These are phyloP conservation scores for Actinia tenebrosa DNA, from an alignment of 64 coral and sea anemone genomes.

Conservation along the genomic window DNA sequence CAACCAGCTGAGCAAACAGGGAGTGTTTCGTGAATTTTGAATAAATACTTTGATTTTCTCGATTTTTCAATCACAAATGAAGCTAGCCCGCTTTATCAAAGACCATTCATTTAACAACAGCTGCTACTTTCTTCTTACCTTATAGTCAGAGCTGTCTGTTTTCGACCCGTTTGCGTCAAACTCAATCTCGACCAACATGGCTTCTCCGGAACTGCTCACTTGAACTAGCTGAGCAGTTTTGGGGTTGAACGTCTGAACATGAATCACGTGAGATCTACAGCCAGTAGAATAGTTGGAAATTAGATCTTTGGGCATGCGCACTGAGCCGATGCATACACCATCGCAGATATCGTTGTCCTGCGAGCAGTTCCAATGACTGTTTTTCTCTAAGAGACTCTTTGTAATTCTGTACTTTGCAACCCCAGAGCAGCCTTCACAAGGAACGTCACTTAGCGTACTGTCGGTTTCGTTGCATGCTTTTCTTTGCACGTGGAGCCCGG, in stretches of 20 bases:
- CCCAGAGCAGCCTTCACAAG: background rate
- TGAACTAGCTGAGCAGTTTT: background rate
- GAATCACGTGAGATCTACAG: conserved; percentile 2
- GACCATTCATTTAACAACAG: too few species aligned
- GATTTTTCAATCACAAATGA: too few species aligned
- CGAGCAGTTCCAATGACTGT: conserved; percentile 5
- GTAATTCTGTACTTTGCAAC: background rate
- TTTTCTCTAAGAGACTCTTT: background rate
- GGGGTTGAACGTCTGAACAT: conserved; percentile 1
- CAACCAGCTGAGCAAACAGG: too few species aligned
- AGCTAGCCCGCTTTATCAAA: too few species aligned
- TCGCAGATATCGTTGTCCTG: background rate
- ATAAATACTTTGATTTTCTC: too few species aligned
- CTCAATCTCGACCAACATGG: background rate
- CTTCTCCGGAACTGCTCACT: background rate
- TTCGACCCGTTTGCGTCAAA: background rate
- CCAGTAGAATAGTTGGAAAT: background rate
- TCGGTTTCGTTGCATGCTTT: background rate
- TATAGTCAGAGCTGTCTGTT: background rate
- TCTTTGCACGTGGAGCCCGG: background rate
- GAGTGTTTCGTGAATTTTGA: too few species aligned
- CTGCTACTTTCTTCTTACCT: background rate
- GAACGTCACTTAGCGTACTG: background rate
- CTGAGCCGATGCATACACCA: background rate
- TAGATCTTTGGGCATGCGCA: conserved; percentile 7